Base-by-base conservation (phyloP, 2,888 invertebrate species). In the Brenthis hecate region DNA sequence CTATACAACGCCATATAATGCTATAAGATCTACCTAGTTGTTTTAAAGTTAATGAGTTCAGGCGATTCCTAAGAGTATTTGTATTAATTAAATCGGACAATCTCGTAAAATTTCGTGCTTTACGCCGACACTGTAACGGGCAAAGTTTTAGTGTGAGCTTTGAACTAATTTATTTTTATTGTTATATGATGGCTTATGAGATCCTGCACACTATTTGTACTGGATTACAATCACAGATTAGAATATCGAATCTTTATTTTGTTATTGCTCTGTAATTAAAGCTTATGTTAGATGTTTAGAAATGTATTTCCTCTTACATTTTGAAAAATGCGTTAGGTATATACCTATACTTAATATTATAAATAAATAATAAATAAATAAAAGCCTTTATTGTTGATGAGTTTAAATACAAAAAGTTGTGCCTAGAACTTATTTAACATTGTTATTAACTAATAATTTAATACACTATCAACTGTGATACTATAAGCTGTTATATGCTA, bases 101-200 rank as follows among this genome's bases (percentile, higher is more conserved):
- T 85, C 81, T 84, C 85, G 83, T 84, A 86, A 84, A 86, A 85
- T 86, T 83, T 84, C 83, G 76, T 84, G 86, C 86, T 89, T 88
- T 84, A 87, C 82, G 84, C 80, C 77, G 81, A 77, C 75, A 73
- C 80, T 79, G 84, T 90, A 90, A 91, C 85, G 87, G 85, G 78
- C 80, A 81, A 90, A 90, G 89, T 91, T 91, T 87, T 87, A 89
- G 88, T 89, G 88, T 85, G 81, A 84, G 91, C 88, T 89, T 89
- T 89, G 87, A 87, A 89, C 87, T 91, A 87, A 91, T 91, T 90
- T 91, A 89, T 89, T 91, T 91, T 91, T 91, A 91, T 86, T 86
- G 89, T 89, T 89, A 83, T 86, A 88, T 88, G 85, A 86, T 82
- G 78, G 84, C 88, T 89, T 87, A 90, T 85, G 88, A 80, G 76